Evolutionary conservation across 2,888 invertebrate genomes (phyloP), one percentile per base, ranked within the genome.

Genomic region (Plemyria rubiginata): DNA sequence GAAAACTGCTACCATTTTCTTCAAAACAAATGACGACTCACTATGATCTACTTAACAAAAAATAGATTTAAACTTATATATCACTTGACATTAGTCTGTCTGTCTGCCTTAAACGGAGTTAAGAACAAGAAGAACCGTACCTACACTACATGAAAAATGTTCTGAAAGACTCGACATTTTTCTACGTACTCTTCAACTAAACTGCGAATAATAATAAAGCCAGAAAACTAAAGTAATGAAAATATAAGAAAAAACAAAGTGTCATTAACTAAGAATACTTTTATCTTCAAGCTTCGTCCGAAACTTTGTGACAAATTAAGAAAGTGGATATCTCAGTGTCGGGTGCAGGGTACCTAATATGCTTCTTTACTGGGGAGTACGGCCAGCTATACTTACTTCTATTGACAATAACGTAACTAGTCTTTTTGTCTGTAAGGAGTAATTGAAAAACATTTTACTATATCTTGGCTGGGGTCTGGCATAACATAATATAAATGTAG

Each of bases 221-320:
- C 46, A 52, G 46, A 54, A 61, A 70, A 70, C 65, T 62, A 62
- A 57, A 40, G 65, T 78, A 82, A 80, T 80, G 79, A 82, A 84
- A 83, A 81, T 81, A 77, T 73, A 78, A 76, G 76, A 78, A 79
- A 80, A 79, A 81, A 79, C 78, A 81, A 81, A 80, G 77, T 73
- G 74, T 78, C 78, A 78, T 81, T 84, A 86, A 80, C 78, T 76
- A 68, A 60, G 58, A 16, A 65, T 84, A 84, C 70, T 82, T 83
- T 81, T 84, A 83, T 86, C 82, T 79, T 68, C 49, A 41, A 38
- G 55, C 40, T 71, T 45, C 11, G 69, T 74, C 69, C 66, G 75
- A 79, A 82, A 81, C 75, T 81, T 82, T 78, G 82, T 79, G 87
- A 86, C 86, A 87, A 87, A 88, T 87, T 87, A 84, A 84, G 83